A percentile compares a stretch with the other conserved stretches of the same genome.
Conservation (phyloP, 1,140 invertebrate genomes). For the Trachelipus rathkii region DNA sequence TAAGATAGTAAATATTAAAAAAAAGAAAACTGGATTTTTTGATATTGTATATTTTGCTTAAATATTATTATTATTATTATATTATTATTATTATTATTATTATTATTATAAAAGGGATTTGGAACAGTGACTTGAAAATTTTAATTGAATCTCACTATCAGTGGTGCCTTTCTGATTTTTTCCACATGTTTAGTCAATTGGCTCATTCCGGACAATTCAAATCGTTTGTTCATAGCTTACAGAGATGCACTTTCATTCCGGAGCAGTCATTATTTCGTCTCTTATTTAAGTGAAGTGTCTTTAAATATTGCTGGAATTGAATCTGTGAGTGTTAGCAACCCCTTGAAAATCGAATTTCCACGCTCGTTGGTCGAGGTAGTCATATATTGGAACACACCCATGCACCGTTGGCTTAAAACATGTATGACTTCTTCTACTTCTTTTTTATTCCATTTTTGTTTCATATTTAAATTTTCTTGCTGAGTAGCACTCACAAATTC, state of each 20-base stretch:
- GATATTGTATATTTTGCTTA: too few species aligned
- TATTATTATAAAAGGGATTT: slow-evolving; percentile 28
- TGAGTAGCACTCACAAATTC: too few species aligned
- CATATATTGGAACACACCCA: slow-evolving; percentile 91
- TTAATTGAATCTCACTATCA: slow-evolving; percentile 19
- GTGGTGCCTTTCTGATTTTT: slow-evolving; percentile 60
- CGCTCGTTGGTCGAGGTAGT: slow-evolving; percentile 87
- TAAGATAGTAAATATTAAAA: too few species aligned
- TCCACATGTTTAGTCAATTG: slow-evolving; percentile 76
- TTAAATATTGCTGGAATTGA: slow-evolving; percentile 62
- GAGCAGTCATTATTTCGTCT: slow-evolving; percentile 92
- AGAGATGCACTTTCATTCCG: slow-evolving; percentile 84
- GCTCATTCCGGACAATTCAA: slow-evolving; percentile 63
- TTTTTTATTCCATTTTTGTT: background rate
- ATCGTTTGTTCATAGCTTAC: slow-evolving; percentile 71
- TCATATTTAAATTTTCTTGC: too few species aligned
- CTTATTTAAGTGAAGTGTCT: slow-evolving; percentile 72
- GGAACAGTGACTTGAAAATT: slow-evolving; percentile 29
- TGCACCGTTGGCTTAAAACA: slow-evolving; percentile 91
- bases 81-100: too few species aligned
- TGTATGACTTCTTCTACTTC: slow-evolving; percentile 57
- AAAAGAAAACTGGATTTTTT: too few species aligned
- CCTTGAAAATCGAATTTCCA: slow-evolving; percentile 79
- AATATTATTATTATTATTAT: too few species aligned
- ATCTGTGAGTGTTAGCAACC: slow-evolving; percentile 59